Conservation (phyloP, 1,140 invertebrate species). For the Patella vulgata region DNA sequence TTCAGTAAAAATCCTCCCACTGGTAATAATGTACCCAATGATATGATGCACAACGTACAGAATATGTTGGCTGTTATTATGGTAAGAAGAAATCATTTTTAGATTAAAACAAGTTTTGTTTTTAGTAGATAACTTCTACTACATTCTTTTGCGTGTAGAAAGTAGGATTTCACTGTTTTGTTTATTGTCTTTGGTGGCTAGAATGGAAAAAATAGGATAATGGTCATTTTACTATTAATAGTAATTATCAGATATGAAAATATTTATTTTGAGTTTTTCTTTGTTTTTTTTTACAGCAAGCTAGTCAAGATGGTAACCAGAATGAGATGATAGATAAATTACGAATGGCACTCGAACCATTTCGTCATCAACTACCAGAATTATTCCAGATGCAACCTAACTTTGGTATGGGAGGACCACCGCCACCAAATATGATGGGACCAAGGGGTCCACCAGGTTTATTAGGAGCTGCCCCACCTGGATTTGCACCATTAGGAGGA, state of each 20-base stretch:
- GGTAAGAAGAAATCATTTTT: conserved; percentile 43
- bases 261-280: too few relatives aligned
- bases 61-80: conserved; percentile 46
- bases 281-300: conserved; percentile 23
- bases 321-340: conserved; percentile 36
- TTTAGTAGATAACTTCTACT: too few relatives aligned
- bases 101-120: too few relatives aligned
- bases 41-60: conserved; percentile 46
- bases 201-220: too few relatives aligned
- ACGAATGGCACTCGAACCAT: conserved; percentile 24
- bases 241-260: too few relatives aligned
- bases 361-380: conserved; percentile 35
- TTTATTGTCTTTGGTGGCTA: too few relatives aligned
- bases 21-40: conserved; percentile 22
- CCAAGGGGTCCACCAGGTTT: conserved; percentile 11
- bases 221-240: too few relatives aligned
- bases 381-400: conserved; percentile 38
- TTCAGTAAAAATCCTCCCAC: too few relatives aligned
- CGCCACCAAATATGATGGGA: conserved; percentile 3
- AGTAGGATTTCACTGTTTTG: too few relatives aligned
- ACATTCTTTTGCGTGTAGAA: too few relatives aligned
- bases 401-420: conserved; percentile 8
- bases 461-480: conserved; percentile 3
- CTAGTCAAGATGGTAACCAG: conserved; percentile 20
- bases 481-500: conserved; percentile 8